Conservation (phyloP, 2,888 invertebrate genomes). For the Axea sp. region DNA sequence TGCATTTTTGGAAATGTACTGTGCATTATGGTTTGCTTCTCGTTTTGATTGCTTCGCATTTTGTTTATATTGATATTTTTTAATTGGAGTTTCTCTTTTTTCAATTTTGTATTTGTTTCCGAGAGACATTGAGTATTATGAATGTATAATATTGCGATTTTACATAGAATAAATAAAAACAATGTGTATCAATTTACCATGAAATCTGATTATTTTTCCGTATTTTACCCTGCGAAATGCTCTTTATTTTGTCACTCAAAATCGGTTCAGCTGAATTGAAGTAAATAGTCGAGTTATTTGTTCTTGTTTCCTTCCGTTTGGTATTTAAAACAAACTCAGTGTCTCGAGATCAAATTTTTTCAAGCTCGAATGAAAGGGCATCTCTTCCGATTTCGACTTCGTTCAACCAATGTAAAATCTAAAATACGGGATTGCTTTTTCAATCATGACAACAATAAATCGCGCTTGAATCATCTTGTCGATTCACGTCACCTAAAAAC, state of each 20-base stretch:
- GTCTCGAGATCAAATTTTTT: slow-evolving; percentile 51
- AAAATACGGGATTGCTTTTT: slow-evolving; percentile 47
- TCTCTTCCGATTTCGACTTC: slow-evolving; percentile 59
- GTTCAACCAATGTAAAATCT: slow-evolving; percentile 37
- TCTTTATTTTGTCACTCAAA: slow-evolving; percentile 4
- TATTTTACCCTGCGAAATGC: slow-evolving; percentile 40
- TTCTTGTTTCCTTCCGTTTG: slow-evolving; percentile 25
- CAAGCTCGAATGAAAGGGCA: slow-evolving; percentile 38
- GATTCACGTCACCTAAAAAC: slow-evolving; percentile 52
- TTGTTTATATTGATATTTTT: slow-evolving; percentile 61
- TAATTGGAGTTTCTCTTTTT: slow-evolving; percentile 61
- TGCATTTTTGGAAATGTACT: slow-evolving; percentile 61
- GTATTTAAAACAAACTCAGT: slow-evolving; percentile 50
- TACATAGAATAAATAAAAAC: slow-evolving; percentile 61
- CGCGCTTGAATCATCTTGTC: slow-evolving; percentile 48
- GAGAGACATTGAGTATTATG: slow-evolving; percentile 62
- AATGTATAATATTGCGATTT: slow-evolving; percentile 64
- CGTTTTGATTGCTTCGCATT: slow-evolving; percentile 62
- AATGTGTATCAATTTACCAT: slow-evolving; percentile 56
- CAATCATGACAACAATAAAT: slow-evolving; percentile 29
- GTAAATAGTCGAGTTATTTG: neutral
- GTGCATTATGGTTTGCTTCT: slow-evolving; percentile 58
- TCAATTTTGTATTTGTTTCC: slow-evolving; percentile 61
- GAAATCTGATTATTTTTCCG: slow-evolving; percentile 47
- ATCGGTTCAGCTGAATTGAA: neutral